Evolutionary conservation across 1,140 invertebrate genomes (phyloP), one percentile per base, ranked within the genome.

Genomic region (Kradibia gibbosae): DNA sequence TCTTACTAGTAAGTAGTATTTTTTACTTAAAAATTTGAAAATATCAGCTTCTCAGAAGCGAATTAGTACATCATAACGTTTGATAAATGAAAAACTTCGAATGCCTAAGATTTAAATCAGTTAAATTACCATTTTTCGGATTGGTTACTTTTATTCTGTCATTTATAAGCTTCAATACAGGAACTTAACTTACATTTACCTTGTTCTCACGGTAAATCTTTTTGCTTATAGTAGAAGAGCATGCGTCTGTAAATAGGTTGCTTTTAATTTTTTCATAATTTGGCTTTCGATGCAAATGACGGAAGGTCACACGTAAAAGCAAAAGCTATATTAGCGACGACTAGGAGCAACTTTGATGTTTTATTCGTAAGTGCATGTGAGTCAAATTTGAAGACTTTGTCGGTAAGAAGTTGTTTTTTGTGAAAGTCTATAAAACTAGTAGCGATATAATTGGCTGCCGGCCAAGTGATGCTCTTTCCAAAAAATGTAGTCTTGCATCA

Each of bases 191-290:
- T 67, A 31, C 8, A 28, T 7, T 60, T 60, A 28, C 5, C 8
- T 60, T 60, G n/a, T 28, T 67, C 39, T 17, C 13, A 15, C 28
- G 13, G 13, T 31, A 85, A 17, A 78, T 85, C 87, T 86, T 86
- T 84, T 71, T 80, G 55, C 82, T 85, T 78, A 65, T 87, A 83
- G 39, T 42, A 45, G 28, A 22, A 11, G 10, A 22, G 10, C 60
- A 42, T 34, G 45, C 25, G 45, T 72, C 65, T 8, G 15, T 74
- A 25, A 45, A 50, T 67, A 42, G 48, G 28, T 11, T 22, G 34
- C 39, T 25, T 67, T 78, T 55, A 45, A 13, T 53, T 67, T 39
- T 42, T n/a, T 13, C 8, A 39, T 36, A 22, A 1, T n/a, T n/a
- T n/a, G n/a, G n/a, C n/a, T n/a, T n/a, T n/a, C n/a, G n/a, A n/a